A percentile compares a stretch with the other conserved stretches of the same genome.
phyloP scores from a whole-genome alignment of 2,113 vertebrate genomes.

The Poicephalus gulielmi region DNA sequence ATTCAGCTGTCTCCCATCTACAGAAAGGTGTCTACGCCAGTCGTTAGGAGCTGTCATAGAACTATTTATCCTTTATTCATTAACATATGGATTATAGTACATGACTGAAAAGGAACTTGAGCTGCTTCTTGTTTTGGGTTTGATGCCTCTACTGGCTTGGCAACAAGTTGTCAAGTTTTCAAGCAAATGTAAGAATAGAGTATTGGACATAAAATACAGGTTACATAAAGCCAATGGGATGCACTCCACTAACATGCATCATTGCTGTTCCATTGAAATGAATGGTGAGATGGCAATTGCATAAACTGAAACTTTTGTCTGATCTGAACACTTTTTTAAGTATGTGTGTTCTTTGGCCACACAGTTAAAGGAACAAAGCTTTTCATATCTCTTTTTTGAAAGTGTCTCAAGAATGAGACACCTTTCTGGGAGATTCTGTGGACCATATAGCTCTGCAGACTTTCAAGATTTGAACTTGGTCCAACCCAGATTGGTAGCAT shows the following conservation, averaged over 20 bases:
- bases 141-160: not conserved
- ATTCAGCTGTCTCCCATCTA: not conserved
- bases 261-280: not conserved
- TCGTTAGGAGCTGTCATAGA: not conserved
- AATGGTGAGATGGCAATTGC: not conserved
- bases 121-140: not conserved
- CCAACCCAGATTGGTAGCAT: conserved; percentile 1
- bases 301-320: not conserved
- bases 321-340: not conserved
- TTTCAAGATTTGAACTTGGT: not conserved
- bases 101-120: not conserved
- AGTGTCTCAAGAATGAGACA: not conserved
- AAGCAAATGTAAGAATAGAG: not conserved
- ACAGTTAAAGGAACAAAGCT: not conserved
- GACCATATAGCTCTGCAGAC: not conserved
- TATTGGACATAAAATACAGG: not conserved
- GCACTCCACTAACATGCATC: not conserved
- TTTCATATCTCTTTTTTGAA: not conserved
- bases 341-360: not conserved
- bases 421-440: not conserved
- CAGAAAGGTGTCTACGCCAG: not conserved
- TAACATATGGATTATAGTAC: not conserved
- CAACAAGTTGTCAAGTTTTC: not conserved
- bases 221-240: not conserved
- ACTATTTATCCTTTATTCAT: not conserved